phyloP scores from a whole-genome alignment of 37 sponge, comb jelly and placozoan genomes.

The Halichondria panicea region DNA sequence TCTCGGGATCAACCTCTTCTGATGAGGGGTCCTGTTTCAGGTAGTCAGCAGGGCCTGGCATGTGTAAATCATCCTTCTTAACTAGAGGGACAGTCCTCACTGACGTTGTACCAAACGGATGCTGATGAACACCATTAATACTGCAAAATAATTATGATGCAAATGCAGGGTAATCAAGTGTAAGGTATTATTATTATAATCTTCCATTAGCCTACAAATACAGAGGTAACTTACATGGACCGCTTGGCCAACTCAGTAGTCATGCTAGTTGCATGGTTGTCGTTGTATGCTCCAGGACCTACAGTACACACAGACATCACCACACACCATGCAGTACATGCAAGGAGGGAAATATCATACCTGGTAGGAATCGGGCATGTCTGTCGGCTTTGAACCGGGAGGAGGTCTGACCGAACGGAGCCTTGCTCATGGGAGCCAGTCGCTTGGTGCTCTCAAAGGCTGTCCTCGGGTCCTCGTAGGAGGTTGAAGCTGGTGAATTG shows the following conservation, averaged over 20 bases:
- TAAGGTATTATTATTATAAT: too few species aligned
- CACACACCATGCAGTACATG: background rate
- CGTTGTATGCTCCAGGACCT: constrained; percentile 92
- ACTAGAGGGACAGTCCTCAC: constrained; percentile 79
- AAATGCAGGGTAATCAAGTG: background rate
- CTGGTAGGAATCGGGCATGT: constrained; percentile 40
- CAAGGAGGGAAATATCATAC: background rate
- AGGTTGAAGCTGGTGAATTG: constrained; percentile 75
- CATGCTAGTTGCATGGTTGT: constrained; percentile 66
- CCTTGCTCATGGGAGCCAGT: constrained; percentile 64
- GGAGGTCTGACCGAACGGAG: constrained; percentile 95
- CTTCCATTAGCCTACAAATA: background rate
- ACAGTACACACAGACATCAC: background rate
- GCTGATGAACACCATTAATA: constrained; percentile 14
- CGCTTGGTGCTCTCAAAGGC: constrained; percentile 67
- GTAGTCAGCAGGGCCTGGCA: constrained; percentile 81
- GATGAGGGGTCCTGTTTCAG: background rate
- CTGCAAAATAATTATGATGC: background rate
- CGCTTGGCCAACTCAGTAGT: constrained; percentile 63
- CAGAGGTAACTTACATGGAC: constrained; percentile 49
- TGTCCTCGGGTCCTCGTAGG: constrained; percentile 88
- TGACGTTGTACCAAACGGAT: constrained; percentile 89
- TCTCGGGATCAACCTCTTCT: background rate
- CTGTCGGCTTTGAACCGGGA: constrained; percentile 74
- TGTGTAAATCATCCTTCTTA: constrained; percentile 67